Evolutionary conservation across 1,140 invertebrate species (phyloP), one percentile per base, ranked within the genome.

Genomic region (Lutraria rhynchaena): DNA sequence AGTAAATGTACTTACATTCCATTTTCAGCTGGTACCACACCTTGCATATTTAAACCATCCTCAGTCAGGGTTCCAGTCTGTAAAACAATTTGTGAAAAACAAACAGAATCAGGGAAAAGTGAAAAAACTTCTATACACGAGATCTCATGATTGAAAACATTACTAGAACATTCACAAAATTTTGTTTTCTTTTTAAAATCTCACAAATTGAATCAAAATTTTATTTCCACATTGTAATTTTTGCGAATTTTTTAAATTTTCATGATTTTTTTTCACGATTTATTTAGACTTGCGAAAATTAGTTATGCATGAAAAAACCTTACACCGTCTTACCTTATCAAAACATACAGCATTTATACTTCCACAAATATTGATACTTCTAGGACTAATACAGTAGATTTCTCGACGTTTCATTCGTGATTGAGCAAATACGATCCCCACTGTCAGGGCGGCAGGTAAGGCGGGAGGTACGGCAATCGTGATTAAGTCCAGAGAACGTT

Each of bases 391-490:
- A 87, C 98, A 99, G 90, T 96, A 98, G 86, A 99, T 97, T 69
- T 95, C 95, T 5, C 95, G 94, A 24, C 94, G 94, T 90, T 96
- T 95, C 22, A 99, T 92, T 2, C 98, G 93, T 76, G 93, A 94
- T 92, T 98, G 97, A 44, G 97, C 98, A 86, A 94, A 93, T 13
- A 98, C 94, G 89, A 96, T 96, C 49, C 97, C 97, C 3, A 98
- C 96, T 1, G 97, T 98, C 96, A 99, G 98, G 9, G 98, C 98
- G 19, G 97, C 97, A 19, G 97, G 97, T 13, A 98, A 91, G 3
- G 97, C 97, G 7, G 98, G 98, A 5, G 98, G 98, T 7, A 99
- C 97, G 0, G 98, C 96, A 65, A 99, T 98, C 0, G 98, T 99
- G 11, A 99, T 96, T 37, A 99, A 94, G 93, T 99, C 98, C 57